phyloP scores from a whole-genome alignment of 1,140 invertebrate genomes.

The Megalopta genalis region DNA sequence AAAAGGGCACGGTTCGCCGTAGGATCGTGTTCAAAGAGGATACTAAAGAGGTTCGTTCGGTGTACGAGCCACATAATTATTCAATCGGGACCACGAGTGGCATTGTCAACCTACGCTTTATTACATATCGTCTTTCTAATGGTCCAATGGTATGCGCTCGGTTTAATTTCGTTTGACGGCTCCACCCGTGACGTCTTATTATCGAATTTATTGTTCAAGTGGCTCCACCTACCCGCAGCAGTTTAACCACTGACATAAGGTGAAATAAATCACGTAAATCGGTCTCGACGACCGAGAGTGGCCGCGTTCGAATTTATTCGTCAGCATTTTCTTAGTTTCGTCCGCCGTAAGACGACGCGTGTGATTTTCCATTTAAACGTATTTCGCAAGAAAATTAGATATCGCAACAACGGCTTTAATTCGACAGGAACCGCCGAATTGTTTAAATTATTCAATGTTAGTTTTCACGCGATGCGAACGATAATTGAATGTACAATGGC shows the following conservation, averaged over 20 bases:
- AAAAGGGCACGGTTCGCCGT: too few relatives aligned
- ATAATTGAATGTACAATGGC: too few relatives aligned
- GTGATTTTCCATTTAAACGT: not conserved
- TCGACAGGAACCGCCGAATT: too few relatives aligned
- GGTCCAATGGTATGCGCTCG: slow-evolving; percentile 42
- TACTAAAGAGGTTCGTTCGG: slow-evolving; percentile 44
- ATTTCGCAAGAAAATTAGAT: not conserved
- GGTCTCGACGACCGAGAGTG: slow-evolving; percentile 49
- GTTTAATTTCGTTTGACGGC: slow-evolving; percentile 58
- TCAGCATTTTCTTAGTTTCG: not conserved
- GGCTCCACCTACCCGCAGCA: slow-evolving; percentile 47
- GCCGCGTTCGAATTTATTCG: slow-evolving; percentile 55
- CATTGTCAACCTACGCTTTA: slow-evolving; percentile 68
- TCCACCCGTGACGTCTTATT: slow-evolving; percentile 51
- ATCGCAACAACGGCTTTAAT: not conserved
- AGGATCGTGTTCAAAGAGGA: slow-evolving; percentile 25
- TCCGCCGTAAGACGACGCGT: too few relatives aligned
- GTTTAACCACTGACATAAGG: slow-evolving; percentile 43
- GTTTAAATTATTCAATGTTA: too few relatives aligned
- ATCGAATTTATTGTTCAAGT: slow-evolving; percentile 63
- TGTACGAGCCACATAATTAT: slow-evolving; percentile 67
- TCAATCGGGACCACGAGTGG: slow-evolving; percentile 64
- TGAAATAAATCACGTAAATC: slow-evolving; percentile 52
- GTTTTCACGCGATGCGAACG: too few relatives aligned
- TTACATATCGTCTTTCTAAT: slow-evolving; percentile 59